Conservation (phyloP, 2,888 invertebrate species). For the Philopedon plagiatum region DNA sequence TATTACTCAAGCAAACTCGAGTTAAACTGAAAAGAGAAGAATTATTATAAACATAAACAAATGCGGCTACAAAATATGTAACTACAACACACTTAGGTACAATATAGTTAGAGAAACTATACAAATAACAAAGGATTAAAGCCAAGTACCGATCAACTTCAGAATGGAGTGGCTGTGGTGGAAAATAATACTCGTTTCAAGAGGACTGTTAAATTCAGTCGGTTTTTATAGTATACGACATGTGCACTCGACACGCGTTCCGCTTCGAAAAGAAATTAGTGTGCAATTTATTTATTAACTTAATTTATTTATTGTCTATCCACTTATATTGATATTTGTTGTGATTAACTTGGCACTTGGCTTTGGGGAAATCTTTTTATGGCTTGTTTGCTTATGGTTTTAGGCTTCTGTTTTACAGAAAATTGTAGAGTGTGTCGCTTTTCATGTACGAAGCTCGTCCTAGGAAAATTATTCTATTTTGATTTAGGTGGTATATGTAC, state of each 20-base stretch:
- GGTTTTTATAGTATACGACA: conserved; percentile 19
- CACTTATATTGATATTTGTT: conserved; percentile 25
- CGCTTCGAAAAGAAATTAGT: conserved; percentile 23
- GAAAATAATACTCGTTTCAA: conserved; percentile 43
- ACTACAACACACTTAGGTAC: too few species aligned
- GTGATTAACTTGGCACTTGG: conserved; percentile 24
- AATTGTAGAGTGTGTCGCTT: too few species aligned
- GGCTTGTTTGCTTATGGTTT: conserved; percentile 12
- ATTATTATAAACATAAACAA: too few species aligned
- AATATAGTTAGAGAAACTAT: neutral
- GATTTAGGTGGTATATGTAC: too few species aligned
- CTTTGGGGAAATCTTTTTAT: neutral
- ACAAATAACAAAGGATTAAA: conserved; percentile 21
- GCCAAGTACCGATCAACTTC: conserved; percentile 40
- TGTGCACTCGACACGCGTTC: conserved; percentile 27
- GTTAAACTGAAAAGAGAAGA: too few species aligned
- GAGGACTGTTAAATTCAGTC: conserved; percentile 44
- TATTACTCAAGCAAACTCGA: too few species aligned
- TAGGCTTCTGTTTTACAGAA: conserved; percentile 3
- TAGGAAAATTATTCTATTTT: too few species aligned
- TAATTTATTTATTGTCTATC: conserved; percentile 29
- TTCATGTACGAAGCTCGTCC: too few species aligned
- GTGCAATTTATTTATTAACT: conserved; percentile 24
- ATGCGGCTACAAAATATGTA: too few species aligned
- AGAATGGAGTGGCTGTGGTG: conserved; percentile 44